Base-by-base conservation (phyloP, 2,113 vertebrate genomes). In the Malurus melanocephalus region DNA sequence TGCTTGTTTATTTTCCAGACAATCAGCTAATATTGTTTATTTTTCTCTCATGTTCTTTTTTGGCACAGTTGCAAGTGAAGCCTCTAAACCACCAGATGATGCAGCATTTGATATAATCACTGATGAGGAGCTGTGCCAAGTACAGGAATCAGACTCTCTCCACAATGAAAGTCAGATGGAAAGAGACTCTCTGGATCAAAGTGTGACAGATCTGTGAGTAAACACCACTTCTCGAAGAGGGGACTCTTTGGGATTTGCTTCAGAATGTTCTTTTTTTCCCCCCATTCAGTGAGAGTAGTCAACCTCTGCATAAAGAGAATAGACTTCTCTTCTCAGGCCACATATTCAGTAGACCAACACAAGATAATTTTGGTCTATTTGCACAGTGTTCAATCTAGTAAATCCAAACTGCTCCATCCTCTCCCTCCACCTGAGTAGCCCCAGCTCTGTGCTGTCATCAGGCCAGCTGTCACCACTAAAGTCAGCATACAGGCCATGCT, bases 81-180 rank as follows among this genome's bases (percentile, higher is more conserved):
- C 91, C 48, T 96, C 69, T 64, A 96, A 97, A 62, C 95, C 96
- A 40, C 96, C 86, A 12, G 98, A 99, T 14, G 99, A 99, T 52
- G 97, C 95, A 5, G 95, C 97, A 38, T 99, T 98, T 92, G 98
- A 99, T 97, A 99, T 99, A 93, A 99, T 99, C 97, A 99, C 99
- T 15, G 99, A 99, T 49, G 99, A 99, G 56, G 99, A 99, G 89
- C 93, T 99, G 87, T 98, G 97, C 73, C 97, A 98, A 68, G 94
- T 99, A 28, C 97, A 98, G 27, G 97, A 98, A 62, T 95, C 95
- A 7, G 97, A 98, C 66, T 97, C 96, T 16, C 96, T 97, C 33
- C 97, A 97, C 88, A 94, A 68, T 46, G 98, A 97, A 13, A 97
- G 97, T 80, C 97, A 97, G 89, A 97, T 97, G 27, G 98, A 97